Conservation (phyloP, 2,888 invertebrate species). For the Ceramica pisi region DNA sequence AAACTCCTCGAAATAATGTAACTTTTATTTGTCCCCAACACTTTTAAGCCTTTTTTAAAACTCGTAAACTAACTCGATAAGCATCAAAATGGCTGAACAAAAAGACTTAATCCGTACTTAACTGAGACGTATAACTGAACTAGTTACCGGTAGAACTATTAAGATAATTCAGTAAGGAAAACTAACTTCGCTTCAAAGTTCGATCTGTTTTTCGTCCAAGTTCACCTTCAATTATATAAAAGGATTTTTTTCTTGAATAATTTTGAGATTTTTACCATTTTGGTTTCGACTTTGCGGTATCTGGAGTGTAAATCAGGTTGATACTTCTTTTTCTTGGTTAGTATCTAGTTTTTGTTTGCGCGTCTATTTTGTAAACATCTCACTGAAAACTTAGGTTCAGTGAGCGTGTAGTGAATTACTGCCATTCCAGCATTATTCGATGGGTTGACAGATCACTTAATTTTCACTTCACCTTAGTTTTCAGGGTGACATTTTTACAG, state of each 20-base stretch:
- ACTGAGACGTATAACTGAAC: conserved; percentile 38
- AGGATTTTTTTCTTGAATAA: conserved; percentile 32
- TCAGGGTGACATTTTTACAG: too few relatives aligned
- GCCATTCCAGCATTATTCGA: too few relatives aligned
- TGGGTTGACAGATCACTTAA: too few relatives aligned
- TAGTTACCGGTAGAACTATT: conserved; percentile 45
- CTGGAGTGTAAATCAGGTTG: neutral
- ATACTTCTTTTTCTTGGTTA: too few relatives aligned
- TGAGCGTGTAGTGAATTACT: too few relatives aligned
- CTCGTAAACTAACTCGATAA: conserved; percentile 26
- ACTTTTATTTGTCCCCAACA: neutral
- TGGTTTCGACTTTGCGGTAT: neutral
- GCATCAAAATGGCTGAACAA: conserved; percentile 31
- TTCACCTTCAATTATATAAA: conserved; percentile 33
- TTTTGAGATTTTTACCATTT: conserved; percentile 7
- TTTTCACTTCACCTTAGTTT: too few relatives aligned
- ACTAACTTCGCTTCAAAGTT: conserved; percentile 40
- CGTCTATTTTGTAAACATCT: too few relatives aligned
- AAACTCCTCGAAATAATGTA: neutral
- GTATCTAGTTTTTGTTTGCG: too few relatives aligned
- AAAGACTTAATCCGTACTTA: conserved; percentile 22
- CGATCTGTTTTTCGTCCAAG: conserved; percentile 32
- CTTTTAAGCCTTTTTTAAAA: neutral
- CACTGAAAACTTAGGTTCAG: too few relatives aligned
- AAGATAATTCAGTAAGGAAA: conserved; percentile 59